Conservation (phyloP, 2,113 vertebrate genomes). For the Cisticola juncidis region DNA sequence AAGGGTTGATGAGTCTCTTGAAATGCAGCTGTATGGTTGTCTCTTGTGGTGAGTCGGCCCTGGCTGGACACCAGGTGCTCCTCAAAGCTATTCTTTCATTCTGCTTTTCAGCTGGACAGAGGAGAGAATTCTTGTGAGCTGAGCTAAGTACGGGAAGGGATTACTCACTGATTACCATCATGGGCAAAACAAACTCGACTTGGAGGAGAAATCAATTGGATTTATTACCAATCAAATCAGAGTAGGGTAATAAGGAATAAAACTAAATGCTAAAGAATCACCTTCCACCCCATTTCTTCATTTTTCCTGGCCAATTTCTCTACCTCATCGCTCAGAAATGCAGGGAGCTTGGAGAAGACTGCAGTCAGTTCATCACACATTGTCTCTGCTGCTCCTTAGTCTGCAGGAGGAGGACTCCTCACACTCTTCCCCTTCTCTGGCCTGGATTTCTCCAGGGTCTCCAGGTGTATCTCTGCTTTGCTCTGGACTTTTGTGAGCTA, state of each 20-base stretch:
- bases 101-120: not conserved
- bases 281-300: not conserved
- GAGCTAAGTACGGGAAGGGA: not conserved
- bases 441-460: not conserved
- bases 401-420: not conserved
- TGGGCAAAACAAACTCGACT: not conserved
- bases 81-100: not conserved
- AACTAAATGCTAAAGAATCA: not conserved
- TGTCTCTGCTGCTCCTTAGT: not conserved
- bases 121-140: not conserved
- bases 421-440: not conserved
- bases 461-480: not conserved
- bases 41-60: not conserved
- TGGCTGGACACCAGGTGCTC: not conserved
- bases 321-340: not conserved
- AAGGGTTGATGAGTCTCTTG: not conserved
- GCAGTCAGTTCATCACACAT: not conserved
- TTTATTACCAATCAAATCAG: not conserved
- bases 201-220: not conserved
- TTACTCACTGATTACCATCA: not conserved
- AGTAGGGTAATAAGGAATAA: not conserved
- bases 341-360: not conserved
- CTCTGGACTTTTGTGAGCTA: not conserved
- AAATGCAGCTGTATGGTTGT: not conserved
- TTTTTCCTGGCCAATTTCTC: not conserved